Base-by-base conservation (phyloP, 2,797 vertebrate species). In the Propithecus deckenii region DNA sequence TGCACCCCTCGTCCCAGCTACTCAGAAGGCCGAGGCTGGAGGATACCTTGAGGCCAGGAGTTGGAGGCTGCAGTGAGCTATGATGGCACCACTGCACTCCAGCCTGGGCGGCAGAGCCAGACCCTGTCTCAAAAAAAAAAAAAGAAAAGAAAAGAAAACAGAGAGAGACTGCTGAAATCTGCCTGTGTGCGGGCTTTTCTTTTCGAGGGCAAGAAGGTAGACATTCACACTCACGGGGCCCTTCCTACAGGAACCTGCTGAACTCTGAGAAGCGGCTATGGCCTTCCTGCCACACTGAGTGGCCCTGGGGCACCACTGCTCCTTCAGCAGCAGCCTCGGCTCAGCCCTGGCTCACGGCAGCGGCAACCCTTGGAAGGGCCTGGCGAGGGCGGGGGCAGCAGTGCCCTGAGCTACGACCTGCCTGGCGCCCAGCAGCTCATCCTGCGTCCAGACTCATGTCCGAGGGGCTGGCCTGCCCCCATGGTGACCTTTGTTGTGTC, bases 131-230 rank as follows among this genome's bases (percentile, higher is more conserved):
- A 65, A 18, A 17, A 65, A n/a, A 17, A n/a, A 22, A 28, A 7
- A 5, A 63, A 4, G 30, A 22, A 28, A 7, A 5, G 30, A 4
- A n/a, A 1, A 65, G 14, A n/a, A 28, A 3, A 18, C 4, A 41
- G 38, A 71, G 35, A 71, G 94, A 86, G 46, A 79, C 63, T 43
- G 43, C 38, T 48, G 55, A 46, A 5, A 46, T 89, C 86, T 48
- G 43, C 57, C 63, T 55, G 20, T 57, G 23, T 32, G 7, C 35
- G 50, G 15, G 43, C 35, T 35, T 52, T 20, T 15, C 5, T 32
- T 78, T 83, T 43, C 41, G 28, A 88, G 61, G 69, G 15, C 32
- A 75, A 48, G 67, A n/a, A 30, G 50, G 22, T 28, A 12, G 23
- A 43, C 22, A 20, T 28, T 59, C 30, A n/a, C 1, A 20, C 20